Percentiles rank a stretch among this genome's conserved stretches.
Conservation (phyloP, 2,888 invertebrate genomes). For the Tenthredo notha region DNA sequence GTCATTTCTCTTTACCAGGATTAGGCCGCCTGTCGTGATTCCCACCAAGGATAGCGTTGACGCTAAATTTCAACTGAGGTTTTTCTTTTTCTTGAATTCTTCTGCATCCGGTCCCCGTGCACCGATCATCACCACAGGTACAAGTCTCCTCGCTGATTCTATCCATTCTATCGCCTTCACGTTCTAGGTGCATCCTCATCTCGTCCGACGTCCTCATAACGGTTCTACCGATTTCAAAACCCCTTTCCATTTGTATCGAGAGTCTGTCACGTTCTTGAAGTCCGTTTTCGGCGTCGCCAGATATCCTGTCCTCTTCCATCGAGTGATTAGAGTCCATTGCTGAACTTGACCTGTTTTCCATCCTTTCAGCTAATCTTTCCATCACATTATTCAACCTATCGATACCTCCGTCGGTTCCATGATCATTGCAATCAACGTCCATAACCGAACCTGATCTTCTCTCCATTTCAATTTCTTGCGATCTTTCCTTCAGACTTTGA, state of each 20-base stretch:
- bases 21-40: slow-evolving; percentile 79
- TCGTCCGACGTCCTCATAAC: slow-evolving; percentile 48
- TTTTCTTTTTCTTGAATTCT: slow-evolving; percentile 80
- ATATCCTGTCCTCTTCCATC: slow-evolving; percentile 70
- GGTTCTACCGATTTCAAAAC: slow-evolving; percentile 54
- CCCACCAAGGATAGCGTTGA: slow-evolving; percentile 92
- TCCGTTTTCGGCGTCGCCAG: slow-evolving; percentile 66
- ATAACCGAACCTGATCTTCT: slow-evolving; percentile 54
- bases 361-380: slow-evolving; percentile 72
- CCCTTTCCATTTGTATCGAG: slow-evolving; percentile 53
- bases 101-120: slow-evolving; percentile 70
- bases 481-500: slow-evolving; percentile 43
- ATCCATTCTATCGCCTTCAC: slow-evolving; percentile 66
- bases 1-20: slow-evolving; percentile 70
- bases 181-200: slow-evolving; percentile 68
- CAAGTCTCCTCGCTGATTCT: slow-evolving; percentile 75
- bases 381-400: slow-evolving; percentile 64
- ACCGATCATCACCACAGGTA: slow-evolving; percentile 75
- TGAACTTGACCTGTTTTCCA: slow-evolving; percentile 73
- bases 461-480: slow-evolving; percentile 63
- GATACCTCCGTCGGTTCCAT: slow-evolving; percentile 51
- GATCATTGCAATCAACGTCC: slow-evolving; percentile 62
- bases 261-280: slow-evolving; percentile 57
- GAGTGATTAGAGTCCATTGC: slow-evolving; percentile 71
- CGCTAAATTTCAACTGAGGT: slow-evolving; percentile 94